phyloP scores from a whole-genome alignment of 2,113 vertebrate genomes.

The Lasiurus borealis region DNA sequence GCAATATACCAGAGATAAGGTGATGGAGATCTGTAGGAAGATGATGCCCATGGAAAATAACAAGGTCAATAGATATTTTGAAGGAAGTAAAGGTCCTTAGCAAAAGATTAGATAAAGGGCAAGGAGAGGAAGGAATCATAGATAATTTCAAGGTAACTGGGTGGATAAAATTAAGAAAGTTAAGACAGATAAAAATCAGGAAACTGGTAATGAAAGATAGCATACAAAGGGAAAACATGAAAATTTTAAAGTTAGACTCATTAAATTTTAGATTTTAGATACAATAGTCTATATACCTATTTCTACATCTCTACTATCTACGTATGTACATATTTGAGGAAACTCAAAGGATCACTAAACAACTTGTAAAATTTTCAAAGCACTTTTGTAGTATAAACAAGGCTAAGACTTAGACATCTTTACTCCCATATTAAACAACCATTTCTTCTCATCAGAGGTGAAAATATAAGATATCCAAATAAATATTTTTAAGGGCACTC shows the following conservation, averaged over 20 bases:
- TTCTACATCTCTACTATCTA: not conserved
- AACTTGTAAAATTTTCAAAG: not conserved
- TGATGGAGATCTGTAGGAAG: not conserved
- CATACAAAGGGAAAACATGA: not conserved
- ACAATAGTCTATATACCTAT: not conserved
- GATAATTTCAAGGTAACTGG: constrained; percentile 51
- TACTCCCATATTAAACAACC: not conserved
- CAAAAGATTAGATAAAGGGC: constrained; percentile 22
- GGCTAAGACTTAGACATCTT: not conserved
- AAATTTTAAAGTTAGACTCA: not conserved
- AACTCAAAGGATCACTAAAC: not conserved
- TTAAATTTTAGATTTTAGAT: not conserved
- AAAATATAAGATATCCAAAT: not conserved
- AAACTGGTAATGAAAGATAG: not conserved
- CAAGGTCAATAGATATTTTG: not conserved
- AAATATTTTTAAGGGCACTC: not conserved
- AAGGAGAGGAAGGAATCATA: not conserved
- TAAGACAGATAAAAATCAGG: constrained; percentile 1
- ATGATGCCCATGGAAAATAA: not conserved
- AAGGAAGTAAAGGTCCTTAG: constrained; percentile 8
- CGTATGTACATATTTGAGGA: not conserved
- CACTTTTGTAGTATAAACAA: not conserved
- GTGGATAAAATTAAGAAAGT: not conserved
- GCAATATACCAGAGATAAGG: not conserved
- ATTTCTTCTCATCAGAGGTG: not conserved